Evolutionary conservation across 2,797 vertebrate genomes (phyloP), one percentile per base, ranked within the genome.

Genomic region (Hirundo rustica): DNA sequence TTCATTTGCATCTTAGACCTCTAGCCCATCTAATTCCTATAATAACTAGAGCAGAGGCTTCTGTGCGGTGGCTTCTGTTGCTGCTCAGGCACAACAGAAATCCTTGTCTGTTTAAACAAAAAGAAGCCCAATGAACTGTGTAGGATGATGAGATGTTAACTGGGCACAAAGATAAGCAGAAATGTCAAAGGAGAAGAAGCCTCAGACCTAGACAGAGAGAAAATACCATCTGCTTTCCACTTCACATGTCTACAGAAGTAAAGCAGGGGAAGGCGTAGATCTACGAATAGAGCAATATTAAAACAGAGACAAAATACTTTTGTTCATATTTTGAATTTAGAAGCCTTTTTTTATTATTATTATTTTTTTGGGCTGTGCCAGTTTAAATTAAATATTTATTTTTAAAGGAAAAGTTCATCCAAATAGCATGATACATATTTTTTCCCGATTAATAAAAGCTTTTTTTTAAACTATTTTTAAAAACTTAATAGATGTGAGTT

Each of bases 251-350:
- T 68, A 5, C 27, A 42, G 47, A 92, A 78, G 34, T 76, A 25
- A 68, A 76, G 64, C 45, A 70, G 73, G 73, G 34, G 32, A 80
- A 88, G 42, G 13, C 1, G 0, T 10, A 54, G 15, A 27, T 80
- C 62, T 90, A 29, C 57, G 61, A 88, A 78, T 16, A 60, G 15
- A 71, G 13, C 32, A 54, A 2, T 61, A 60, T 81, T 81, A 51
- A 88, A 88, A 38, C 21, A 55, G 54, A 36, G 32, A 44, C 17
- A 34, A 32, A 76, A 86, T 88, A 65, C 11, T 88, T 92, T 54
- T 86, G 21, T 64, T 90, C 66, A 62, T 91, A 48, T 90, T 95
- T 95, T 85, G 88, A 84, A 92, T 76, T 71, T 76, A 34, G 58
- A 82, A 88, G 45, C 23, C 47, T 85, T 58, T 32, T 47, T 13